Percentiles rank a stretch among this genome's conserved stretches.
phyloP scores from a whole-genome alignment of 2,888 invertebrate species.

The Macropis europaea region DNA sequence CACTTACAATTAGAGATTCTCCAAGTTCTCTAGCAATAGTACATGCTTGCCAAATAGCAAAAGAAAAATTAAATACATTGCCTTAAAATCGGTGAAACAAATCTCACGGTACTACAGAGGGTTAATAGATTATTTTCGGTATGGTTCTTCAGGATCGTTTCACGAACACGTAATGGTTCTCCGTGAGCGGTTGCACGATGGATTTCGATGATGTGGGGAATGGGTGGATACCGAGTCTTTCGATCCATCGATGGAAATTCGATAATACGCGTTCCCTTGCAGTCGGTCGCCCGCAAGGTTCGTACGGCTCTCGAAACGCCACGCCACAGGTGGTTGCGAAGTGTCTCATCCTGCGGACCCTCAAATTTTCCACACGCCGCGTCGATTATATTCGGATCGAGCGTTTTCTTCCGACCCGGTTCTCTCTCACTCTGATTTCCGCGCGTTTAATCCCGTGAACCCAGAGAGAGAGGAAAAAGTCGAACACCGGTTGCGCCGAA shows the following conservation, averaged over 20 bases:
- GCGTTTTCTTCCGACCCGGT: conserved; percentile 46
- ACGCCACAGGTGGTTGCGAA: conserved; percentile 66
- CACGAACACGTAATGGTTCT: conserved; percentile 17
- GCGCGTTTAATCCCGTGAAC: not conserved
- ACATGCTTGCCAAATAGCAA: too few relatives aligned
- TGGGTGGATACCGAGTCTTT: conserved; percentile 36
- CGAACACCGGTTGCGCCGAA: too few relatives aligned
- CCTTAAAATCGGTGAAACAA: too few relatives aligned
- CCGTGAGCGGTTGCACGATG: conserved; percentile 23
- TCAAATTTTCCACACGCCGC: conserved; percentile 60
- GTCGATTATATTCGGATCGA: conserved; percentile 53
- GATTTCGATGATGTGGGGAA: conserved; percentile 35
- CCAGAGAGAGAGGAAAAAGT: too few relatives aligned
- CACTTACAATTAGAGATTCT: too few relatives aligned
- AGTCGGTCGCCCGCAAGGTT: conserved; percentile 60
- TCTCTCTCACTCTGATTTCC: not conserved
- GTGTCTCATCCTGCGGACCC: conserved; percentile 63
- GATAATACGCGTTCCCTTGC: conserved; percentile 56
- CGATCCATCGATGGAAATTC: conserved; percentile 57
- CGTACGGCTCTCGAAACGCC: conserved; percentile 65
- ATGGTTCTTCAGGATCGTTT: conserved; percentile 4
- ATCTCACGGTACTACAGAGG: too few relatives aligned
- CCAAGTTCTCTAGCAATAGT: too few relatives aligned
- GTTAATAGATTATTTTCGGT: not conserved
- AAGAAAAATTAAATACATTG: too few relatives aligned